Conservation (phyloP, 92 coral and sea anemone species). For the Desmophyllum pertusum region DNA sequence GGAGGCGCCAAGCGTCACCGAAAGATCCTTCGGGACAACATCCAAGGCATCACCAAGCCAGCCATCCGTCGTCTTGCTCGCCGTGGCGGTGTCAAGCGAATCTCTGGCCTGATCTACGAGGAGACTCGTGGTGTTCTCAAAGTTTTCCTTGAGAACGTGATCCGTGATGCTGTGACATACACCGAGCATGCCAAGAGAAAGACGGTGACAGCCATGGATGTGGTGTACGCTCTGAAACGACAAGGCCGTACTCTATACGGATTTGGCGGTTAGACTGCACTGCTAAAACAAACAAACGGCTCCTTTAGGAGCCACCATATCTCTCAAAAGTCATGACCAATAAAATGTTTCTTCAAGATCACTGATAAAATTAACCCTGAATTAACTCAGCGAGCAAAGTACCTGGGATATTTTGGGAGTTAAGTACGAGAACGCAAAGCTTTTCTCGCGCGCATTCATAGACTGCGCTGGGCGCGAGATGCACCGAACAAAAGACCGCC, state of each 20-base stretch:
- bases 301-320: slow-evolving; percentile 91
- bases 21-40: slow-evolving; percentile 63
- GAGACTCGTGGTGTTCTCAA: slow-evolving; percentile 95
- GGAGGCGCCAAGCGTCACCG: slow-evolving; percentile 99
- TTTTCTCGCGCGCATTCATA: too few species aligned
- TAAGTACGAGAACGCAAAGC: too few species aligned
- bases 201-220: slow-evolving; percentile 97
- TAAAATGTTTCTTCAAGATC: background rate
- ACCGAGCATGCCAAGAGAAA: slow-evolving; percentile 96
- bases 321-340: slow-evolving; percentile 26
- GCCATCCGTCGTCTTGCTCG: slow-evolving; percentile 95
- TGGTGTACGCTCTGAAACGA: slow-evolving; percentile 89
- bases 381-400: too few species aligned
- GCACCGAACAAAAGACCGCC: too few species aligned
- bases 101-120: slow-evolving; percentile 80
- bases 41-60: slow-evolving; percentile 91
- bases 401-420: too few species aligned
- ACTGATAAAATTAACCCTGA: too few species aligned
- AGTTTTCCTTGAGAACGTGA: slow-evolving; percentile 92
- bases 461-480: too few species aligned
- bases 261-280: slow-evolving; percentile 73
- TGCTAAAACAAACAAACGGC: slow-evolving; percentile 78
- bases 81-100: slow-evolving; percentile 93
- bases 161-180: slow-evolving; percentile 97
- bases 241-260: slow-evolving; percentile 96